Base-by-base conservation (phyloP, 92 coral and sea anemone genomes). In the Phenganax stokvisi region DNA sequence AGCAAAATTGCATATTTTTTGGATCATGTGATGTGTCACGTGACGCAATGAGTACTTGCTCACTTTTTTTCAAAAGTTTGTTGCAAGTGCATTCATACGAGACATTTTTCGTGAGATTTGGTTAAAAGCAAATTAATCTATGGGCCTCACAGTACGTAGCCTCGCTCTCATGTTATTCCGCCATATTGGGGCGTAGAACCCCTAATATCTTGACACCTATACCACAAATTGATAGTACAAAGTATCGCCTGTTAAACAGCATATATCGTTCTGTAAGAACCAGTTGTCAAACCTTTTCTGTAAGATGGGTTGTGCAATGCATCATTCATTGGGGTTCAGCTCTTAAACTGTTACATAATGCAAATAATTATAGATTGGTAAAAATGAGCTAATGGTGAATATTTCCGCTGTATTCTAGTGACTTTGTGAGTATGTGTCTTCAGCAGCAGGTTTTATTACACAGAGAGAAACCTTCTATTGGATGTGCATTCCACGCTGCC, bases 401-500 rank as follows among this genome's bases (percentile, higher is more conserved):
- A 20, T 20, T 20, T 20, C 25, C 25, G 25, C 25, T 20, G 25
- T 20, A 20, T 20, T 20, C 25, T 20, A 20, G 25, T 20, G 25
- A 20, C 25, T 20, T 20, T 20, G 25, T 20, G 25, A 20, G 25
- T 20, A 20, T 20, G 25, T 20, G 25, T 20, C 47, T 37, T 37
- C 47, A 5, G 47, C 47, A 37, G 47, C 47, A 37, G 0, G 47
- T 37, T 37, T 37, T 37, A 37, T 37, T 37, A 37, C 47, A 5
- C 47, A 37, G 47, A 37, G 7, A 59, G 3, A 59, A 59, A 85
- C 87, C 87, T 64, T 85, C 85, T 59, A 85, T 70, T 9, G 87
- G 87, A 62, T 85, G 87, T 13, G 56, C 84, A 47, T 85, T 85
- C 87, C 87, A 85, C 10, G 85, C n/a, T 11, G 17, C 80, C 1